These are phyloP conservation scores for Papilio glaucus DNA, from an alignment of 1,140 invertebrate genomes.

Conservation along the genomic window DNA sequence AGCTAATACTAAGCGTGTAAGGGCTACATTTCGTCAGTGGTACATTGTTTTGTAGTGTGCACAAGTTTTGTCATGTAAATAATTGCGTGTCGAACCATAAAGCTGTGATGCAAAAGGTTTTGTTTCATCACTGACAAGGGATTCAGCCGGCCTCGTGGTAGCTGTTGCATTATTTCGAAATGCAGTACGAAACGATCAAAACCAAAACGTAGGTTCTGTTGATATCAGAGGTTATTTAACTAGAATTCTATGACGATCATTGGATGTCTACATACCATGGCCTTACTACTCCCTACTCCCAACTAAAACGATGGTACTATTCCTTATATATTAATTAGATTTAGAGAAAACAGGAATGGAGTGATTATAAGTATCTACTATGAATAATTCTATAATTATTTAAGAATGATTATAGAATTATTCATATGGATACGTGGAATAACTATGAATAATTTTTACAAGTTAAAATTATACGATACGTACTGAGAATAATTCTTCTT, in stretches of 20 bases:
- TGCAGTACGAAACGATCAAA: conserved; percentile 73
- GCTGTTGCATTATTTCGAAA: conserved; percentile 80
- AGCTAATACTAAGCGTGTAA: background rate
- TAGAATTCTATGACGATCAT: too few relatives aligned
- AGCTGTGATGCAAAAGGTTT: conserved; percentile 78
- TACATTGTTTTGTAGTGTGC: conserved; percentile 47
- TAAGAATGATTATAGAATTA: too few relatives aligned
- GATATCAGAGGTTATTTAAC: too few relatives aligned
- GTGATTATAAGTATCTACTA: too few relatives aligned
- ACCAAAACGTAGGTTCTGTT: conserved; percentile 36
- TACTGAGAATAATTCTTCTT: conserved; percentile 5
- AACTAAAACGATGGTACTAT: too few relatives aligned
- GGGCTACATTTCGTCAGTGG: background rate
- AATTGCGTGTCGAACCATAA: conserved; percentile 75
- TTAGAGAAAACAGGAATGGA: too few relatives aligned
- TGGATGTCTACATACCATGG: too few relatives aligned
- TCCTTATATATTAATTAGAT: too few relatives aligned
- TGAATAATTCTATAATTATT: too few relatives aligned
- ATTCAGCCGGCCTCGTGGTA: conserved; percentile 67
- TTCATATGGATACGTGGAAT: too few relatives aligned
- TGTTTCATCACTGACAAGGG: conserved; percentile 68
- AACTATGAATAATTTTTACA: too few relatives aligned
- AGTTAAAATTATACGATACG: background rate
- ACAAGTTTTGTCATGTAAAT: conserved; percentile 73
- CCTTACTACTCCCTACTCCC: too few relatives aligned